A percentile compares a stretch with the other conserved stretches of the same genome.
Evolutionary conservation across 2,113 vertebrate genomes (phyloP).

Genomic region (Chauna torquata): DNA sequence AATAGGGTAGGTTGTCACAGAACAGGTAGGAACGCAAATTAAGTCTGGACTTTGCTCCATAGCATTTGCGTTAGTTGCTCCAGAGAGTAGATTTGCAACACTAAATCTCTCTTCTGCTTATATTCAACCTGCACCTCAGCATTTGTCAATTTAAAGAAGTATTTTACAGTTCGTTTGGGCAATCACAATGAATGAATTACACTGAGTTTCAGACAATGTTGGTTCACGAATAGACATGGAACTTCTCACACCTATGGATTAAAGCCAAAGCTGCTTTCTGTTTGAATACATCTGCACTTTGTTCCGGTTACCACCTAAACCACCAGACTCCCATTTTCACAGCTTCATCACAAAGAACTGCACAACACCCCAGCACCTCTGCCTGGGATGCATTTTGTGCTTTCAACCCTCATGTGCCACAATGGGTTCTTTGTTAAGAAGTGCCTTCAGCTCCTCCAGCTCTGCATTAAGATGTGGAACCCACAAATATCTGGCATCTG

Average conservation of each 20-base stretch:
- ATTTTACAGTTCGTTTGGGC: slow-evolving; percentile 17
- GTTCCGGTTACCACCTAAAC: not conserved
- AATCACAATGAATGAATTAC: not conserved
- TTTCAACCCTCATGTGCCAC: not conserved
- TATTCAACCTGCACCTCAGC: not conserved
- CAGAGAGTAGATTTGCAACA: not conserved
- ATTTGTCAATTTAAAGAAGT: not conserved
- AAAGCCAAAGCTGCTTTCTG: not conserved
- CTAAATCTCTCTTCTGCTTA: not conserved
- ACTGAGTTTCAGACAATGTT: rapidly evolving
- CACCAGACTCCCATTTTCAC: not conserved
- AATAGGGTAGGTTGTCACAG: not conserved
- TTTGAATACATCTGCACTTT: not conserved
- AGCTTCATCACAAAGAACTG: not conserved
- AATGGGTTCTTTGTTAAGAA: not conserved
- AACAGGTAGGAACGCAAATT: not conserved
- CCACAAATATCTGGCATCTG: not conserved
- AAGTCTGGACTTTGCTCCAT: not conserved
- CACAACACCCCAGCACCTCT: not conserved
- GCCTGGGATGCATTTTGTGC: not conserved
- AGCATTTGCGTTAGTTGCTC: not conserved
- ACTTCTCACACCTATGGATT: not conserved
- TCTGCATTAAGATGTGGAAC: not conserved
- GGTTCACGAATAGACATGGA: not conserved
- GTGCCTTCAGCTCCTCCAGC: not conserved